These are phyloP conservation scores for Porites lobata DNA, from an alignment of 92 coral and sea anemone genomes.

Conservation along the genomic window DNA sequence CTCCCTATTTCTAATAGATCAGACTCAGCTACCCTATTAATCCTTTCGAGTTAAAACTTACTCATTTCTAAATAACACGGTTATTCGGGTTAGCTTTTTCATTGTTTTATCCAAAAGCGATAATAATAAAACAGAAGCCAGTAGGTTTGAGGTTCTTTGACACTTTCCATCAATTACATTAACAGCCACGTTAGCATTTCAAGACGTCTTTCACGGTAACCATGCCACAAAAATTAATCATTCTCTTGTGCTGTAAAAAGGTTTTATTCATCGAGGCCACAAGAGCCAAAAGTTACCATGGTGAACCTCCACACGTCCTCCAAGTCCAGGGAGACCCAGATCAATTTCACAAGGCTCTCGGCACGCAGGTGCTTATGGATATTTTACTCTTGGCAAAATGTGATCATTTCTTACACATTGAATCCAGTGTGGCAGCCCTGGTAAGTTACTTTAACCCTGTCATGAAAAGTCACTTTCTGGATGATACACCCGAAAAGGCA, in stretches of 20 bases:
- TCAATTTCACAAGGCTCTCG: conserved; percentile 49
- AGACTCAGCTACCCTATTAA: no score
- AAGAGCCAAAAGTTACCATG: conserved; percentile 34
- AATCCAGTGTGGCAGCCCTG: no score
- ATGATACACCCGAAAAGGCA: no score
- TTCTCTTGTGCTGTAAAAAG: not conserved
- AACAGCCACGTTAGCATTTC: not conserved
- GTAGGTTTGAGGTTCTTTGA: not conserved
- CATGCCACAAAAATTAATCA: not conserved
- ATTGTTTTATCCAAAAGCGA: no score
- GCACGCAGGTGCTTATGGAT: conserved; percentile 61
- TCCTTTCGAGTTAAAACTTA: no score
- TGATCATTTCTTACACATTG: conserved; percentile 57
- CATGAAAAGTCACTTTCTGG: not conserved
- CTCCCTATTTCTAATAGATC: no score
- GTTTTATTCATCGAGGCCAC: conserved; percentile 43
- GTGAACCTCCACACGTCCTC: conserved; percentile 4
- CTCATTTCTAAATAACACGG: no score
- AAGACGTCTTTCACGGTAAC: not conserved
- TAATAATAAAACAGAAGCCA: no score
- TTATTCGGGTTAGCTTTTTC: no score
- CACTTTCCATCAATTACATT: not conserved
- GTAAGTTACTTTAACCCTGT: not conserved
- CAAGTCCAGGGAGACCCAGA: conserved; percentile 17
- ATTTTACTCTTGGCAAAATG: conserved; percentile 70